Base-by-base conservation (phyloP, 64 coral and sea anemone genomes). In the Actinia tenebrosa region DNA sequence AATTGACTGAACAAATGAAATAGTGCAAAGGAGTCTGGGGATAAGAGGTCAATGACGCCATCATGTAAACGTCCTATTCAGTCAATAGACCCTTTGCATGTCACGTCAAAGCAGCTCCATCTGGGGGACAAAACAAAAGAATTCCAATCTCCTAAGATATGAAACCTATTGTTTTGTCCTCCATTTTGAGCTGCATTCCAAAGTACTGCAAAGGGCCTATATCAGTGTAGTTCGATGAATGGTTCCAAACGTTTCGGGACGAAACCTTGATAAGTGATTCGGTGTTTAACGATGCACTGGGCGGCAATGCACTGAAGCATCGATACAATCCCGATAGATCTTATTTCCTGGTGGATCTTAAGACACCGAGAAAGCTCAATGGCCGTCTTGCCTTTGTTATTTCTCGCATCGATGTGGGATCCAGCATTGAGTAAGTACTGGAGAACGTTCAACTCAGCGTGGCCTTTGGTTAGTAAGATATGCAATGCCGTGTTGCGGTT, bases 141-240 rank as follows among this genome's bases (percentile, higher is more conserved):
- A 37, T 37, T 37, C 30, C 30, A 37, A 37, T 37, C 30, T 37
- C 30, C 30, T 37, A 1, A 37, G 30, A 37, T 0, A 0, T 37
- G 1, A 1, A 37, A 37, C 30, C 30, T 37, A 37, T 37, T 37
- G 30, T 37, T 37, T 37, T 37, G 30, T 37, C 30, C 30, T 1
- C 30, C 30, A 37, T 0, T 0, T 37, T 37, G 30, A 37, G 30
- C 30, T 37, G 30, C 30, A 37, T 37, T 37, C 30, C 30, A 37
- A 37, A 37, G 30, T 37, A 1, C 30, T 37, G 30, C 30, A 37
- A 37, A 1, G 30, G 30, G 30, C 1, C 30, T 27, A 10, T 27
- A 10, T 83, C 15, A 95, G 78, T 95, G 94, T 75, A 92, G 58
- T 89, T 92, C 83, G 79, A 95, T 83, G 83, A 95, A 95, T 56